Base-by-base conservation (phyloP, 2,113 vertebrate genomes). In the Protobothrops mucrosquamatus region DNA sequence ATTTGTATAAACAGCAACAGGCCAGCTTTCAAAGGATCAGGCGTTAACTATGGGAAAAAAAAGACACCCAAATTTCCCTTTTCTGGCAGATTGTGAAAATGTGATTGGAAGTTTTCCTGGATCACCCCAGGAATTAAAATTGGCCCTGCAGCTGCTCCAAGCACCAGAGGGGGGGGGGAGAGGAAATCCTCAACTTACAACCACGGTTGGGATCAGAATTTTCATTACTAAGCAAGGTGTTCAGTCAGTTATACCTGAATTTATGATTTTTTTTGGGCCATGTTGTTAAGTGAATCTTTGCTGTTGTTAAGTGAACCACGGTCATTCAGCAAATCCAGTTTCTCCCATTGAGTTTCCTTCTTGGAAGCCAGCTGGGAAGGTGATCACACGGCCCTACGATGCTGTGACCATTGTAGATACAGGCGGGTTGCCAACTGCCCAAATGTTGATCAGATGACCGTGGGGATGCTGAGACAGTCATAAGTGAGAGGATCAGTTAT, bases 1-100 rank as follows among this genome's bases (percentile, higher is more conserved):
- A 10, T 4, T n/a, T 61, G 39, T 59, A 22, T 24, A 26, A 11
- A 22, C 29, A 46, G 64, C 2, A 22, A 51, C 24, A 69, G n/a
- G 10, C 18, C 10, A 54, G 22, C 18, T 26, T 48, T 12, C 6
- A 26, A 56, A 85, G 12, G 2, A 48, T 46, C 2, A 2, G 29
- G 12, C 8, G 39, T 24, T 43, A 43, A 43, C 43, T 48, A 4
- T 8, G 22, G 52, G 39, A 39, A 46, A 26, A 12, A 23, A 29
- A 43, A 15, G 14, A 34, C 1, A 1, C n/a, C n/a, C 14, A 0
- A 15, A 2, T 0, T 34, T 15, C 64, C 64, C n/a, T 74, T 34
- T 46, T 43, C 59, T 52, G 43, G 26, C 46, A 61, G 39, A 34
- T 34, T 2, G 14, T 74, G n/a, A 34, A 15, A 74, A 34, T 74